Conservation (phyloP, 2,113 vertebrate species). For the Bucco capensis region DNA sequence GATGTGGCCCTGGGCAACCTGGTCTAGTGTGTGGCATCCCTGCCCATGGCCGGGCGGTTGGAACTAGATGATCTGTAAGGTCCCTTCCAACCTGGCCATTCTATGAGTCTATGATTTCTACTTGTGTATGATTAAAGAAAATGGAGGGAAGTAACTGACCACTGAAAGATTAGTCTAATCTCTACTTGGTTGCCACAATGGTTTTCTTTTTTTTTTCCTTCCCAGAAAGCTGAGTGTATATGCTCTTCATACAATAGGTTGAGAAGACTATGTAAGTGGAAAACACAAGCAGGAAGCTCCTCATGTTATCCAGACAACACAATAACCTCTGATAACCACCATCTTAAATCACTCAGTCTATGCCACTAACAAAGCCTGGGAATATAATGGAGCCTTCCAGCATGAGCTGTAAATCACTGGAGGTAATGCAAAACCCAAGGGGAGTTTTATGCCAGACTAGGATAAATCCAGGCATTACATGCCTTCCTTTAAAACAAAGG, state of each 20-base stretch:
- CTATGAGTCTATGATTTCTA: too few species aligned
- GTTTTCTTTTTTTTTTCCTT: background rate
- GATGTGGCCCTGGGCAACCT: too few species aligned
- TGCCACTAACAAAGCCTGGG: background rate
- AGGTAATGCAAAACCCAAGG: slow-evolving; percentile 2
- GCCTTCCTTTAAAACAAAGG: background rate
- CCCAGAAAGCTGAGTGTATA: background rate
- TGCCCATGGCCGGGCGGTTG: too few species aligned
- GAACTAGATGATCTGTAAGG: too few species aligned
- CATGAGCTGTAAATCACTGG: background rate
- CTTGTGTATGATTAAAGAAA: background rate
- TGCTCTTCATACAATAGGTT: background rate
- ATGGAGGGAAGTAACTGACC: background rate
- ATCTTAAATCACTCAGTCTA: background rate
- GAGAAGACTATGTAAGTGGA: background rate
- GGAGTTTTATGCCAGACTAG: background rate
- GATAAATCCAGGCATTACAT: background rate
- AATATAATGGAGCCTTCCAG: slow-evolving; percentile 18
- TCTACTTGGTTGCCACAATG: background rate
- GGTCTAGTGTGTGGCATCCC: too few species aligned
- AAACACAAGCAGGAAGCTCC: slow-evolving; percentile 7
- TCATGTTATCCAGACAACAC: background rate
- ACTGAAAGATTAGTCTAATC: background rate
- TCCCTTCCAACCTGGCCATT: too few species aligned
- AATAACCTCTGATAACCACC: slow-evolving; percentile 17